Evolutionary conservation across 1,140 invertebrate genomes (phyloP), one percentile per base, ranked within the genome.

Genomic region (Zelostemma sp.): DNA sequence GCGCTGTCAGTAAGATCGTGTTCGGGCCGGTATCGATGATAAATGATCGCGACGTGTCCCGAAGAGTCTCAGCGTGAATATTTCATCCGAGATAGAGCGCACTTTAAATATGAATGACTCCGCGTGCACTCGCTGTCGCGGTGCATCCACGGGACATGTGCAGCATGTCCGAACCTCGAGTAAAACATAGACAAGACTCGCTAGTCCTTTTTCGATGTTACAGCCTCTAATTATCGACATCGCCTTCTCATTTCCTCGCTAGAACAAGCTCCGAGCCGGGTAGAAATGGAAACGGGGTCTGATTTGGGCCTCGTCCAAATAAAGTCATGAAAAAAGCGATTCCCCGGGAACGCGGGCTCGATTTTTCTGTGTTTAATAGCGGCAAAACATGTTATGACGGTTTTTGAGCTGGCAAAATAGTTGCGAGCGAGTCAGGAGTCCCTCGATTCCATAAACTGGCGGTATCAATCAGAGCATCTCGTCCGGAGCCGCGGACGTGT

Each of bases 381-480:
- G 3, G 25, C 25, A 8, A 8, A 28, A 28, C 25, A 28, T 28
- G 25, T 28, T 28, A 28, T 28, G 25, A 28, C 25, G 25, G 11
- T n/a, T 35, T 35, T 35, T 19, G 33, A 35, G 40, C n/a, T 18
- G 18, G 16, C 6, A 40, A 40, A 59, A 35, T 19, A 47, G 21
- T 45, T 17, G 35, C n/a, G 12, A 28, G 17, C 41, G 25, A 33
- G 14, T 18, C 16, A 6, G 2, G 33, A 35, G 33, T n/a, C 6
- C 33, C 18, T 51, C 28, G 16, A 59, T 59, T 61, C 41, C 56
- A 49, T 41, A 59, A 49, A 45, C 46, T 18, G 47, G 21, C 21
- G 56, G 38, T 14, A 59, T 59, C 56, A 59, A 59, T 59, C 56
- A 59, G 33, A 49, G 45, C 55, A 40, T 35, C 46, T 28, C 38